phyloP scores from a whole-genome alignment of 2,113 vertebrate genomes.

The Nanorana parkeri region DNA sequence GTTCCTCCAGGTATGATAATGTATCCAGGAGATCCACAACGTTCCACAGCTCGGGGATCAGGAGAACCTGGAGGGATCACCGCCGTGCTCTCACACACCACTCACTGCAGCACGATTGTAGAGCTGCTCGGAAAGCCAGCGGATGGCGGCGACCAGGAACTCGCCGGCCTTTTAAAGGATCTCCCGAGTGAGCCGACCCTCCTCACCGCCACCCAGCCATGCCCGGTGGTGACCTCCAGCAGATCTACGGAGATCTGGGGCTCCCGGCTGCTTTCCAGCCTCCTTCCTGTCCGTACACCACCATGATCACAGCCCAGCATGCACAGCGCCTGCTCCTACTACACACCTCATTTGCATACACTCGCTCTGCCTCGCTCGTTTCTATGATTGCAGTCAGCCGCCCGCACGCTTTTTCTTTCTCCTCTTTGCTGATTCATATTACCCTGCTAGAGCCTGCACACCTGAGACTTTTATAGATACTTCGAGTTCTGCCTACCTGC shows the following conservation, averaged over 20 bases:
- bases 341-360: conserved; percentile 42
- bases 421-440: neutral
- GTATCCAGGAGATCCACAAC: neutral
- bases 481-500: no score
- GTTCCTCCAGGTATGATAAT: neutral
- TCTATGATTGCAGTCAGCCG: conserved; percentile 32
- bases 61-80: neutral
- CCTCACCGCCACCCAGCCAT: conserved; percentile 29
- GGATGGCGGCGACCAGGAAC: neutral
- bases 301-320: conserved; percentile 55
- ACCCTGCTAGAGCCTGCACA: neutral
- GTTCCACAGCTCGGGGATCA: neutral
- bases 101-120: neutral
- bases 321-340: conserved; percentile 45
- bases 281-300: conserved; percentile 56
- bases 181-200: neutral
- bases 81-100: neutral
- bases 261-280: conserved; percentile 45
- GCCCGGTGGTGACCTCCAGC: neutral
- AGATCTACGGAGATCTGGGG: conserved; percentile 30
- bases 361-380: neutral
- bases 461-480: no score
- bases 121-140: neutral
- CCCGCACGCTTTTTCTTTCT: neutral
- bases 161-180: neutral